Base-by-base conservation (phyloP, 2,113 vertebrate species). In the Callocephalon fimbriatum region DNA sequence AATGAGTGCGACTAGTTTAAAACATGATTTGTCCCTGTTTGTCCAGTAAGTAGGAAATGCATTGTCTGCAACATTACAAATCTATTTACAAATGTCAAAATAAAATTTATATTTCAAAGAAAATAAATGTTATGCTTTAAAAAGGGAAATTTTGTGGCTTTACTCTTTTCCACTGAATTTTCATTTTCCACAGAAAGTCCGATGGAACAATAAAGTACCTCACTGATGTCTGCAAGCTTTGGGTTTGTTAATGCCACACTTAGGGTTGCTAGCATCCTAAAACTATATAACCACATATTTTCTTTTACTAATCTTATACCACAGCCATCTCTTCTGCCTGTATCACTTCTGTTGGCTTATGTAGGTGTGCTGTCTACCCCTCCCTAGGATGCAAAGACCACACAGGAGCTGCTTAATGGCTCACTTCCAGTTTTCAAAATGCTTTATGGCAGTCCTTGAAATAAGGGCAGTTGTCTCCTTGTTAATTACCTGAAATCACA, bases 11-110 rank as follows among this genome's bases (percentile, higher is more conserved):
- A 58, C 68, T 86, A 1, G n/a, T 94, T 90, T 53, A 88, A 95
- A 94, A 58, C 45, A 12, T 16, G 21, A 74, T 88, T 96, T 92
- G 71, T 94, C 67, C 91, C 80, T 72, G 10, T 82, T 81, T 70
- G 74, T 74, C 53, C 63, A 68, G 68, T 47, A 61, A 62, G 78
- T 62, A 81, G 82, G 88, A 97, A 95, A 97, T 77, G 90, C 87
- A 96, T 97, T 71, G 11, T 65, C 66, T 96, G 93, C 90, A 97
- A 38, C 54, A 29, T 80, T 91, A 66, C 78, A 83, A n/a, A 51
- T 59, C 75, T 93, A 65, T 67, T 97, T 94, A 75, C 74, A 96
- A 86, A 92, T 51, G 79, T 70, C 86, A 86, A 58, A 81, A 84
- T 77, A 44, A 85, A 91, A 83, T 56, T 73, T 66, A 9, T 74